phyloP scores from a whole-genome alignment of 2,113 vertebrate genomes.

The Oxygymnocypris stewartii region DNA sequence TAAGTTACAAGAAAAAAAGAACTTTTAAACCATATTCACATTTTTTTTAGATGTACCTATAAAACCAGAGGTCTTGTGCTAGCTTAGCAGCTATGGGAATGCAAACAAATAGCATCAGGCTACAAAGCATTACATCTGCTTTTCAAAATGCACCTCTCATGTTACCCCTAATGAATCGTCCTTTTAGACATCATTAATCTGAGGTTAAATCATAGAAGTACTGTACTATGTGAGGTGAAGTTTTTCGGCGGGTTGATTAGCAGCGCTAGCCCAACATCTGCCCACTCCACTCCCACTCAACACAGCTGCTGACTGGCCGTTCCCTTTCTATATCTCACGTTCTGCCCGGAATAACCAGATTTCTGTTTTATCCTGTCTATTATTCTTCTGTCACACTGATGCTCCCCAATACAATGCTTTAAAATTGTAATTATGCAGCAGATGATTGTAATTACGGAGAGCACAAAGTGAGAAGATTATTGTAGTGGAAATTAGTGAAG shows the following conservation, averaged over 20 bases:
- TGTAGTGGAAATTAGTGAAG: conserved; percentile 56
- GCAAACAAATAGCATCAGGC: neutral
- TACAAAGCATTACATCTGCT: neutral
- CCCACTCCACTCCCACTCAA: conserved; percentile 17
- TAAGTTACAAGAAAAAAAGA: too few relatives aligned
- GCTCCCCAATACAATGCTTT: conserved; percentile 58
- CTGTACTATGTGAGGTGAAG: conserved; percentile 10
- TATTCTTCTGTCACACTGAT: conserved; percentile 51
- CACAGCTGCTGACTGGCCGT: conserved; percentile 24
- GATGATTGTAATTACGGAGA: conserved; percentile 60
- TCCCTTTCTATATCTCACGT: neutral
- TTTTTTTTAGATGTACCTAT: too few relatives aligned
- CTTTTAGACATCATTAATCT: neutral
- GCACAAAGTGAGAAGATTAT: conserved; percentile 58
- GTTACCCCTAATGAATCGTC: neutral
- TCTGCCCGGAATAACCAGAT: conserved; percentile 43
- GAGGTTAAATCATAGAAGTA: neutral
- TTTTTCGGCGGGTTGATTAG: conserved; percentile 7
- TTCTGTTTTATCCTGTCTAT: conserved; percentile 37
- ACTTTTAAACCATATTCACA: too few relatives aligned
- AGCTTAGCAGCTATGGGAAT: neutral
- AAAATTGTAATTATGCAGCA: conserved; percentile 60
- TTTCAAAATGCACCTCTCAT: neutral
- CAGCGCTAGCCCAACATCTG: conserved; percentile 15
- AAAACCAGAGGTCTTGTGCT: neutral